These are phyloP conservation scores for Pediacus dermestoides DNA, from an alignment of 2,888 invertebrate species.

Conservation along the genomic window DNA sequence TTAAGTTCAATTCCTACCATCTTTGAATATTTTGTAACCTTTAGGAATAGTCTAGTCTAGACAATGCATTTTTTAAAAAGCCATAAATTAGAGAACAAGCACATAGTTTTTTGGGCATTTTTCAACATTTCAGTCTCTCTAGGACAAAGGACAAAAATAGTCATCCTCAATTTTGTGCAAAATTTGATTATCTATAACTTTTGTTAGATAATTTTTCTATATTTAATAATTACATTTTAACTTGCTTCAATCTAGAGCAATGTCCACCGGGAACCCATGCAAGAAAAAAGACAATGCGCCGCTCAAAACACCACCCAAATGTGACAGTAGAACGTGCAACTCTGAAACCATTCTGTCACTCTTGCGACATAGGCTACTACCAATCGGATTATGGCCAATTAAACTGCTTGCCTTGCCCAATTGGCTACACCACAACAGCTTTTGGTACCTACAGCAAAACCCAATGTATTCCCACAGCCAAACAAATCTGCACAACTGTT, in stretches of 20 bases:
- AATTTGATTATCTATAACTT: too few species aligned
- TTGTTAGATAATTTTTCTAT: too few species aligned
- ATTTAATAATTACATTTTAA: conserved; percentile 9
- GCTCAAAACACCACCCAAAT: conserved; percentile 34
- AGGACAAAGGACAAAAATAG: too few species aligned
- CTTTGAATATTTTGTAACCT: too few species aligned
- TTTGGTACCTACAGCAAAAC: conserved; percentile 46
- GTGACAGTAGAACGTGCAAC: conserved; percentile 47
- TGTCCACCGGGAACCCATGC: conserved; percentile 57
- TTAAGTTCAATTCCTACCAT: too few species aligned
- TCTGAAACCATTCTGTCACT: conserved; percentile 55
- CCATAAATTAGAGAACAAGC: too few species aligned
- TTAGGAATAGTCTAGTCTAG: too few species aligned
- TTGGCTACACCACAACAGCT: conserved; percentile 50
- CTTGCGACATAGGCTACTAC: conserved; percentile 59
- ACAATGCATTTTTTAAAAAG: too few species aligned
- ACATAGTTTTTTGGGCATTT: too few species aligned
- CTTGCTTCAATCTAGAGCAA: conserved; percentile 47
- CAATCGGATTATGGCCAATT: conserved; percentile 58
- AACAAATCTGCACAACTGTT: conserved; percentile 50
- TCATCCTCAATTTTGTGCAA: too few species aligned
- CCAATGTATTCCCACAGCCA: conserved; percentile 51
- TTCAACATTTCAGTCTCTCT: too few species aligned
- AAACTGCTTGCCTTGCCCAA: conserved; percentile 57
- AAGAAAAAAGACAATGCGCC: conserved; percentile 40